phyloP scores from a whole-genome alignment of 2,113 vertebrate species.

The Melanotaenia duboulayi region DNA sequence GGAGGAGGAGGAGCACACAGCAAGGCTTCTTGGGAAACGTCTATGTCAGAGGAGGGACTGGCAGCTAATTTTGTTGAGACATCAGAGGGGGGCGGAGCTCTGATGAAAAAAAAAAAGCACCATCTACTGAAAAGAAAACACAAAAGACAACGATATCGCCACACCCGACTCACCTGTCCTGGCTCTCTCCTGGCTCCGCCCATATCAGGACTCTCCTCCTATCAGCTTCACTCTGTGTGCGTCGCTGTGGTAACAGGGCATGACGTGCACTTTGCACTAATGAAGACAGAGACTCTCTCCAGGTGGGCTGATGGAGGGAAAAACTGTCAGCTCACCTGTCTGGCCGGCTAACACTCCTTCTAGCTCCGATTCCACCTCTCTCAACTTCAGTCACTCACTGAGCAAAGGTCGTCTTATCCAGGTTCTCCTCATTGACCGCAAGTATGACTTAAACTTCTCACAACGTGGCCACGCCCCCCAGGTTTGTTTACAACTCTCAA shows the following conservation, averaged over 20 bases:
- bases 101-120: background rate
- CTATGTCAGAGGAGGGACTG: background rate
- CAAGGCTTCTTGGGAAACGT: conserved; percentile 11
- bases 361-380: too few species aligned
- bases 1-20: background rate
- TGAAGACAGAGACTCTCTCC: conserved; percentile 81
- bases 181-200: conserved; percentile 23
- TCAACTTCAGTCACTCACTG: too few species aligned
- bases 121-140: background rate
- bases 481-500: too few species aligned
- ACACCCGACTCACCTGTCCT: conserved; percentile 32
- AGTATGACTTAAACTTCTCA: too few species aligned
- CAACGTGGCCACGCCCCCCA: too few species aligned
- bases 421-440: too few species aligned
- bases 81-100: conserved; percentile 16
- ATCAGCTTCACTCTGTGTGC: conserved; percentile 67
- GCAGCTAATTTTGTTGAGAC: background rate
- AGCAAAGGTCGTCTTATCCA: too few species aligned
- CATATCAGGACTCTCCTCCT: conserved; percentile 56
- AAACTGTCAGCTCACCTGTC: too few species aligned
- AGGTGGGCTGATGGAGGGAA: conserved; percentile 78
- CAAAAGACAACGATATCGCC: background rate
- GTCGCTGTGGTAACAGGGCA: conserved; percentile 68
- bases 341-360: too few species aligned
- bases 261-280: conserved; percentile 76